Base-by-base conservation (phyloP, 1,140 invertebrate species). In the Phthorimaea operculella region DNA sequence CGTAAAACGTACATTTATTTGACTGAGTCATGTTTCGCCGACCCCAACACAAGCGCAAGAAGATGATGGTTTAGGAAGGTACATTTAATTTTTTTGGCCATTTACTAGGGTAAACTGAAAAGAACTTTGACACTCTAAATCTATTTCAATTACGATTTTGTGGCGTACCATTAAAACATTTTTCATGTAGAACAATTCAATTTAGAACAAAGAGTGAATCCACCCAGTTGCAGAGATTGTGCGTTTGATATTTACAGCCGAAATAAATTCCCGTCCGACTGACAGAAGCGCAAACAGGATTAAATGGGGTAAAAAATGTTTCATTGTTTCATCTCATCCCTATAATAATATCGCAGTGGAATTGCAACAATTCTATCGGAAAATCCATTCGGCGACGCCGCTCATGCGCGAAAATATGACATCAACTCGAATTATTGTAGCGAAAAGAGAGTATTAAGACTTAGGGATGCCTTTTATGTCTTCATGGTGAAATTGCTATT, bases 391-490 rank as follows among this genome's bases (percentile, higher is more conserved):
- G 58, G 59, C 6, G 28, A 12, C 54, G 63, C 63, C 76, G 72
- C 54, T 71, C 76, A 71, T 71, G 68, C 70, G 74, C 60, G 68
- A 80, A 75, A 77, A 78, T 11, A 79, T 78, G 74, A 80, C 70
- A 77, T 78, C 64, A 75, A 71, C 65, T 63, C 64, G 72, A 79
- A 79, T 79, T 83, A 83, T 76, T 76, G 69, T 12, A 11, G 64
- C 59, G 68, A 70, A 64, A 28, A 28, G 21, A 28, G 21, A 28
- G 21, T 28, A 28, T 28, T 28, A 70, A 69, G 66, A 45, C 34
- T 52, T 68, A 59, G 62, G 57, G 59, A 74, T 73, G 71, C 62
- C 62, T 66, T 62, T 65, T 60, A 51, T 56, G 59, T 62, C 54
- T 68, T 53, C 45, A 47, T 55, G 51, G 45, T 34, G 21, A 28